These are phyloP conservation scores for Dendrocincla tyrannina DNA, from an alignment of 2,797 vertebrate species.

Conservation along the genomic window DNA sequence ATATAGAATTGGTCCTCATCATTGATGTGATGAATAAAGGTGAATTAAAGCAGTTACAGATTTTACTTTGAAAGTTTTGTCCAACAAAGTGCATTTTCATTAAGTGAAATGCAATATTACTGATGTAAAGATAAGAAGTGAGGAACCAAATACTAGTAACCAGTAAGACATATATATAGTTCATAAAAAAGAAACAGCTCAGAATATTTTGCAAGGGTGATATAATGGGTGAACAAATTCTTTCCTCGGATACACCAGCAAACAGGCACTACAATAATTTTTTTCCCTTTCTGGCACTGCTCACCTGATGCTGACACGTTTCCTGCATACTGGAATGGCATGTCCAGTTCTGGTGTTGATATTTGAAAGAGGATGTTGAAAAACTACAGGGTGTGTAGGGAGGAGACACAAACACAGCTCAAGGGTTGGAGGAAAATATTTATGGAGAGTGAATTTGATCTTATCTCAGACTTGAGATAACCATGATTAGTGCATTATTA, in stretches of 20 bases:
- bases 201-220: neutral
- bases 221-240: neutral
- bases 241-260: neutral
- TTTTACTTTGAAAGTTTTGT: neutral
- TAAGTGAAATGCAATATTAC: neutral
- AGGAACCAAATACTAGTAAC: neutral
- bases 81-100: neutral
- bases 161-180: neutral
- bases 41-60: neutral
- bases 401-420: constrained; percentile 24
- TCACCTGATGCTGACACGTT: neutral
- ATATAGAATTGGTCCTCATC: neutral
- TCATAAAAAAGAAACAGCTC: neutral
- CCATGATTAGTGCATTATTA: neutral
- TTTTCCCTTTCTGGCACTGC: neutral
- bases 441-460: neutral
- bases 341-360: constrained; percentile 15
- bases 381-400: neutral
- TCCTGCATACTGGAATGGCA: neutral
- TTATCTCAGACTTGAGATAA: neutral
- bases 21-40: neutral
- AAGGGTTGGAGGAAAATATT: constrained; percentile 25
- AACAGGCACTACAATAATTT: neutral
- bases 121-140: neutral
- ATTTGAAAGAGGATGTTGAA: constrained; percentile 39